Evolutionary conservation across 2,113 vertebrate genomes (phyloP).

Genomic region (Petrocephalus microphthalmus): DNA sequence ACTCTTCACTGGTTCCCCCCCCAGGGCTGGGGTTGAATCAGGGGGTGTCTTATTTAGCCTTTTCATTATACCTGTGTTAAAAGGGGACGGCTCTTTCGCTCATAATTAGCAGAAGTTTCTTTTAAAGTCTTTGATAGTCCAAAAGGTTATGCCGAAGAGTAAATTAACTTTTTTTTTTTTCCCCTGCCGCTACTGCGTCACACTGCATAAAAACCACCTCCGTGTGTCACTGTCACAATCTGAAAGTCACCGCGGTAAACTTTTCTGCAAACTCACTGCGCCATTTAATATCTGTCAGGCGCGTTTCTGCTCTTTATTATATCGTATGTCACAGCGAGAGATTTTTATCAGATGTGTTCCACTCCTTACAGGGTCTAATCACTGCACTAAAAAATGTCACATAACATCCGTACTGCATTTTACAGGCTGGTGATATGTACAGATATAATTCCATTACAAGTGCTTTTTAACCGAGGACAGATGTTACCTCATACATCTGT

Average conservation of each 20-base stretch:
- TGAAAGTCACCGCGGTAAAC: slow-evolving; percentile 9
- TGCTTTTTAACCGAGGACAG: neutral
- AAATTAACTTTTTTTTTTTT: slow-evolving; percentile 13
- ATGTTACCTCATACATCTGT: neutral
- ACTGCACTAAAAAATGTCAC: neutral
- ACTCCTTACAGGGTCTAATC: neutral
- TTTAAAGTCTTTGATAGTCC: slow-evolving; percentile 7
- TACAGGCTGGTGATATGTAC: neutral
- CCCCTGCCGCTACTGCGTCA: neutral
- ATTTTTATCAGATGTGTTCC: neutral
- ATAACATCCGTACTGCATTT: neutral
- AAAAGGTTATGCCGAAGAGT: slow-evolving; percentile 17
- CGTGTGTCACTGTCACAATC: neutral
- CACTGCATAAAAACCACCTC: neutral
- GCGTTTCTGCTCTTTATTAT: neutral
- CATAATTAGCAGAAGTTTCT: slow-evolving; percentile 15
- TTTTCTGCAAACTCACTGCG: slow-evolving; percentile 12
- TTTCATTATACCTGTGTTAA: slow-evolving; percentile 14
- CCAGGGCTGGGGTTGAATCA: neutral
- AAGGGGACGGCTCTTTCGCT: slow-evolving; percentile 3
- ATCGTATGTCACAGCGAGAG: neutral
- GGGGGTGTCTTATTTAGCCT: slow-evolving; percentile 11
- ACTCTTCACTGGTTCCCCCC: neutral
- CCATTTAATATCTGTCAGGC: neutral
- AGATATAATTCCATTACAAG: neutral